Base-by-base conservation (phyloP, 2,797 vertebrate genomes). In the Oreochromis mossambicus region DNA sequence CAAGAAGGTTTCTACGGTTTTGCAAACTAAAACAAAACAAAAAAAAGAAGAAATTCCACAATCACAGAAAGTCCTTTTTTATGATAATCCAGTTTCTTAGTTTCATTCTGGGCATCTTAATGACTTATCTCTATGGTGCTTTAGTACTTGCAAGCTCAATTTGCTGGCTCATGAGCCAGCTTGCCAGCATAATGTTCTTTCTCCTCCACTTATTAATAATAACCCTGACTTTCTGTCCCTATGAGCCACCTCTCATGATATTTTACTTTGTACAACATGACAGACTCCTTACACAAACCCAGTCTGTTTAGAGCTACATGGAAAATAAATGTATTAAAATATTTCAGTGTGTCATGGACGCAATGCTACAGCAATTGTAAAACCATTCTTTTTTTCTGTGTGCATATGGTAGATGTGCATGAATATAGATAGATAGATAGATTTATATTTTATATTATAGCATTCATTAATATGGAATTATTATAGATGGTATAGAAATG, bases 91-190 rank as follows among this genome's bases (percentile, higher is more conserved):
- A 85, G 56, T 88, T 90, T 88, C 79, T 91, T 80, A 80, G 73
- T 82, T 89, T 80, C 86, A 73, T 90, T 88, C 88, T 85, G 86
- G 61, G 88, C 88, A 91, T 93, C 88, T 88, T 93, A 93, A 95
- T 93, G 91, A 91, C 88, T 84, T 86, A 87, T 93, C 91, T 92
- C 90, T 92, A 83, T 90, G 91, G 85, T 91, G 89, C 89, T 91
- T 93, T 89, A 85, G 82, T 89, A 88, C 90, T 92, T 92, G 81
- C 89, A 91, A 88, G 92, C 94, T 93, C 94, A 94, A 93, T 95
- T 95, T 94, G 92, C 91, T 93, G 91, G 91, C 93, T 94, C 90
- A 94, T 93, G 94, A 95, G 93, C 90, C 93, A 78, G 89, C 83
- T 86, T 92, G 86, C 90, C 76, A 81, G 88, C 90, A 91, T 94